These are phyloP conservation scores for Myocastor coypus DNA, from an alignment of 2,113 vertebrate genomes.

Conservation along the genomic window DNA sequence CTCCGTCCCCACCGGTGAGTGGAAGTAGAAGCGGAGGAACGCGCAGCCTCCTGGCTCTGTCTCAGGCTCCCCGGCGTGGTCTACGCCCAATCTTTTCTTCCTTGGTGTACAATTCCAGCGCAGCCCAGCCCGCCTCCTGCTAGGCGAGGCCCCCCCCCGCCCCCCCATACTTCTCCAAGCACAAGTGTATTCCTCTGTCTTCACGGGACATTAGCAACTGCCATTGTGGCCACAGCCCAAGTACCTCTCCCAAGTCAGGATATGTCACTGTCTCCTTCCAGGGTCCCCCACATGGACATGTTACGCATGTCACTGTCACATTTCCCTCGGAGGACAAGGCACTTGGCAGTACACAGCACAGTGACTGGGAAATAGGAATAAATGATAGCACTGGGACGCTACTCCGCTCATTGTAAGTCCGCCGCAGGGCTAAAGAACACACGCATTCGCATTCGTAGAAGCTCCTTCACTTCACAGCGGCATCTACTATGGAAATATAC, in stretches of 20 bases:
- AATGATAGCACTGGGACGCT: too few species aligned
- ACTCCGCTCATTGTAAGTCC: background rate
- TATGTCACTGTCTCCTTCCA: background rate
- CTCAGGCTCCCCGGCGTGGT: background rate
- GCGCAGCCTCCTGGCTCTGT: background rate
- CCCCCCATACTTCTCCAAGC: background rate
- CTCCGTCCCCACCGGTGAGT: background rate
- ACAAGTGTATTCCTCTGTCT: background rate
- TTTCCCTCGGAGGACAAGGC: conserved; percentile 12
- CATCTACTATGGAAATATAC: background rate
- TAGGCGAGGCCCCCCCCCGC: background rate
- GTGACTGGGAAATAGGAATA: background rate
- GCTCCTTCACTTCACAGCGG: background rate
- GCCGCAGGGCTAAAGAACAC: background rate
- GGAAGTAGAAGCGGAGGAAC: background rate
- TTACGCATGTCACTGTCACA: background rate
- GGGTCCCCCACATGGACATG: background rate
- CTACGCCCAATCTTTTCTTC: background rate
- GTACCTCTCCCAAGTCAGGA: background rate
- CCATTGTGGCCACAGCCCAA: background rate
- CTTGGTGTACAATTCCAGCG: background rate
- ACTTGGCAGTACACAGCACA: background rate
- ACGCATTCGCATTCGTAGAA: background rate
- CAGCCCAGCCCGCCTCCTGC: background rate
- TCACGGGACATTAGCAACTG: background rate